Base-by-base conservation (phyloP, 2,888 invertebrate species). In the Hybos culiciformis region DNA sequence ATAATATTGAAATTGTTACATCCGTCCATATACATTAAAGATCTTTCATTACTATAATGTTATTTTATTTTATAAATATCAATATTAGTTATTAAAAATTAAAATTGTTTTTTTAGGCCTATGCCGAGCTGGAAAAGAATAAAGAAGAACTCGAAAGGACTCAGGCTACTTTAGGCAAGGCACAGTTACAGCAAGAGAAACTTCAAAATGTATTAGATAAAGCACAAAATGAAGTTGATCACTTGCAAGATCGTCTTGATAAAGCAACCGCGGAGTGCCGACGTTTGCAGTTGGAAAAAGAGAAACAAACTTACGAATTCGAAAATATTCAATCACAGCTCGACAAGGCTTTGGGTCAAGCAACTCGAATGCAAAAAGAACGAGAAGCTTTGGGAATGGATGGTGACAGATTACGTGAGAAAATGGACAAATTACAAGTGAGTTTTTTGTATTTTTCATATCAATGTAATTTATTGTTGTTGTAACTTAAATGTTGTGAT, bases 121-220 rank as follows among this genome's bases (percentile, higher is more conserved):
- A 79, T 53, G 79, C 78, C 41, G 87, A 90, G 58, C 70, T 88
- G 49, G 90, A 91, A 61, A 91, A 91, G 63, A 76, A 80, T 31
- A 74, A 83, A 51, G 91, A 90, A 65, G 91, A 91, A 66, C 71
- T 90, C 56, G 91, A 91, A 68, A 74, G 90, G 49, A 82, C 85
- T 20, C 87, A 88, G 64, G 86, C 85, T 21, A 87, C 87, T 39
- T 76, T 91, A 44, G 88, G 88, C 61, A 92, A 91, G 68, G 83
- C 88, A 46, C 91, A 92, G 67, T 70, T 87, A 45, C 88, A 88
- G 60, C 87, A 88, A 61, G 92, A 92, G 68, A 92, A 92, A 67
- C 70, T 90, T 42, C 91, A 92, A 67, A 84, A 85, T 50, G 71
- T 83, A 11, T 71, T 91, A 53, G 92, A 92, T 67, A 83, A 87